A percentile compares a stretch with the other conserved stretches of the same genome.
phyloP scores from a whole-genome alignment of 2,888 invertebrate species.

The Standfussiana lucernea region DNA sequence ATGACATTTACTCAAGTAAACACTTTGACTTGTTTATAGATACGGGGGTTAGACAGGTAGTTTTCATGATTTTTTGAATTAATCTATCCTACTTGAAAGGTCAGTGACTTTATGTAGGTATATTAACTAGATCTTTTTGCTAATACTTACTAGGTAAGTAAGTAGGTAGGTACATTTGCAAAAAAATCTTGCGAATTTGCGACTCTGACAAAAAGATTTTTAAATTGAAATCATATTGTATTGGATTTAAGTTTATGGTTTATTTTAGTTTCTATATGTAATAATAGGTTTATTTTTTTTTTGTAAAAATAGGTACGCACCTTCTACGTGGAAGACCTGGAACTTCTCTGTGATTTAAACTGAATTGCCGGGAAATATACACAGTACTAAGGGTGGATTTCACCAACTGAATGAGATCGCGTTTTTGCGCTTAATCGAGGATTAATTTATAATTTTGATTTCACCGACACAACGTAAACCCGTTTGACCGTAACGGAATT shows the following conservation, averaged over 20 bases:
- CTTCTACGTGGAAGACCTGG: background rate
- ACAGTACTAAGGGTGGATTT: too few species aligned
- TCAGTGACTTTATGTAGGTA: background rate
- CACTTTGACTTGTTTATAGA: too few species aligned
- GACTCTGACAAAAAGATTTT: background rate
- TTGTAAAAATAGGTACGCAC: background rate
- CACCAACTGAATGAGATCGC: too few species aligned
- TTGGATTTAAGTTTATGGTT: background rate
- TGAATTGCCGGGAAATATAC: background rate
- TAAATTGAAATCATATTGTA: background rate
- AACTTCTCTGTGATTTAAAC: background rate
- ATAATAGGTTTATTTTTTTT: background rate
- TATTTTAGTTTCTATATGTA: background rate
- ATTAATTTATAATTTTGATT: too few species aligned
- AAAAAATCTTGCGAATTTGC: background rate
- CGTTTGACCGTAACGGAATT: too few species aligned
- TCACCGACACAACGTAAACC: too few species aligned
- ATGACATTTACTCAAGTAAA: too few species aligned
- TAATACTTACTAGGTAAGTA: background rate
- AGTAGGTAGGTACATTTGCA: background rate
- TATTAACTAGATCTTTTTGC: background rate
- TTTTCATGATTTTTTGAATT: conserved; percentile 4
- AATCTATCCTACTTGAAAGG: background rate
- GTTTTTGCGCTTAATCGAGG: too few species aligned
- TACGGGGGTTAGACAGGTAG: too few species aligned